These are phyloP conservation scores for Ditylenchus dipsaci DNA, from an alignment of 1,140 invertebrate species.

Conservation along the genomic window DNA sequence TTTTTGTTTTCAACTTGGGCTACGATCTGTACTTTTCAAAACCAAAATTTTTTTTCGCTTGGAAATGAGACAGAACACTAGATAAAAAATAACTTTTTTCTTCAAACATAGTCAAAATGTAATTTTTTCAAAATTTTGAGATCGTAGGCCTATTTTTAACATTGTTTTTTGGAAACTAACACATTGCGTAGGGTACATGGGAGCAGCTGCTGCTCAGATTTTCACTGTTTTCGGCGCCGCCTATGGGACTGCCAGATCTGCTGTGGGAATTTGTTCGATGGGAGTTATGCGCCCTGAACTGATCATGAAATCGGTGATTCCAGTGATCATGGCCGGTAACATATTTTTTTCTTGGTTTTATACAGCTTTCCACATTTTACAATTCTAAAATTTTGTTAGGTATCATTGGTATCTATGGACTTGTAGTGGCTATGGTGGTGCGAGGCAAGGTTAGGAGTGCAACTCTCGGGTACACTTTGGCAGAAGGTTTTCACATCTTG, in stretches of 20 bases:
- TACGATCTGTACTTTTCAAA: too few relatives aligned
- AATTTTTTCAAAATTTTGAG: too few relatives aligned
- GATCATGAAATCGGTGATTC: conserved; percentile 99
- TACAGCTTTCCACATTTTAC: not conserved
- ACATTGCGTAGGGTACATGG: conserved; percentile 57
- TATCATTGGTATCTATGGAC: conserved; percentile 99
- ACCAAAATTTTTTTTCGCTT: too few relatives aligned
- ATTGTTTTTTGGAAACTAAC: too few relatives aligned
- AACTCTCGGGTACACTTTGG: conserved; percentile 71
- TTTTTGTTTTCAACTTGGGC: too few relatives aligned
- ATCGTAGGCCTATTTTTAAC: too few relatives aligned
- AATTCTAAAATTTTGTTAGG: conserved; percentile 76
- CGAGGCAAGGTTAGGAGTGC: conserved; percentile 63
- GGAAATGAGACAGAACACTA: too few relatives aligned
- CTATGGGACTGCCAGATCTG: conserved; percentile 98
- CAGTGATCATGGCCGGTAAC: conserved; percentile 57
- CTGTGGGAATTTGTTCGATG: conserved; percentile 90
- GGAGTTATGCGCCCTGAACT: conserved; percentile 98
- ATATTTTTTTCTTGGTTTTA: not conserved
- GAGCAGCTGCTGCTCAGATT: conserved; percentile 57
- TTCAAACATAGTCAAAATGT: too few relatives aligned
- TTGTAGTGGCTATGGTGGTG: conserved; percentile 96
- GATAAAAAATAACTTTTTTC: too few relatives aligned
- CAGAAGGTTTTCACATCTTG: conserved; percentile 57
- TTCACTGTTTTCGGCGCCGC: conserved; percentile 83